Conservation (phyloP, 1,140 invertebrate species). For the Polypedilum vanderplanki region DNA sequence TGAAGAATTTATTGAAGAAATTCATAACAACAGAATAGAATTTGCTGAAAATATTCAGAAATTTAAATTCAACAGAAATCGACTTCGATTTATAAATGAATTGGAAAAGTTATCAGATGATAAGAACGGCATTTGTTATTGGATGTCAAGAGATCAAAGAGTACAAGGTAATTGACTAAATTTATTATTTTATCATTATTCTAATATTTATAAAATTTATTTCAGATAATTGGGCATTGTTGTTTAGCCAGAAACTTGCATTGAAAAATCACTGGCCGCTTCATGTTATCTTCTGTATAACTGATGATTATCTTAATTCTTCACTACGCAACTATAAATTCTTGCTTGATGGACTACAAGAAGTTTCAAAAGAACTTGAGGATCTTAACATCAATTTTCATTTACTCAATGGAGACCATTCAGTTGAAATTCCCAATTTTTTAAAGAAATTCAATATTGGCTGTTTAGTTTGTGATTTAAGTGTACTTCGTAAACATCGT, state of each 20-base stretch:
- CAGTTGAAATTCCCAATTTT: constrained; percentile 62
- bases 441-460: constrained; percentile 65
- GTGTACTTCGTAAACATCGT: constrained; percentile 61
- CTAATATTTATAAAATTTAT: constrained; percentile 41
- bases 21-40: constrained; percentile 45
- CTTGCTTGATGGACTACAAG: constrained; percentile 53
- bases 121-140: constrained; percentile 67
- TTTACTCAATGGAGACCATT: constrained; percentile 65
- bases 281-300: constrained; percentile 76
- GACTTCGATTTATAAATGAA: constrained; percentile 61
- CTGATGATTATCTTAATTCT: constrained; percentile 72
- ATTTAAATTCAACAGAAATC: constrained; percentile 74
- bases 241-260: constrained; percentile 79
- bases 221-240: constrained; percentile 86
- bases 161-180: constrained; percentile 15
- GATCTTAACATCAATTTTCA: constrained; percentile 72
- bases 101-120: constrained; percentile 56
- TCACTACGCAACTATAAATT: constrained; percentile 62
- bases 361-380: constrained; percentile 64
- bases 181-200: background rate
- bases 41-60: constrained; percentile 54
- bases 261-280: constrained; percentile 73
- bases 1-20: constrained; percentile 39
- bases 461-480: constrained; percentile 76
- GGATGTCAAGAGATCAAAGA: constrained; percentile 82